Evolutionary conservation across 2,888 invertebrate species (phyloP), one percentile per base, ranked within the genome.

Genomic region (Lepidochitona cinerea): DNA sequence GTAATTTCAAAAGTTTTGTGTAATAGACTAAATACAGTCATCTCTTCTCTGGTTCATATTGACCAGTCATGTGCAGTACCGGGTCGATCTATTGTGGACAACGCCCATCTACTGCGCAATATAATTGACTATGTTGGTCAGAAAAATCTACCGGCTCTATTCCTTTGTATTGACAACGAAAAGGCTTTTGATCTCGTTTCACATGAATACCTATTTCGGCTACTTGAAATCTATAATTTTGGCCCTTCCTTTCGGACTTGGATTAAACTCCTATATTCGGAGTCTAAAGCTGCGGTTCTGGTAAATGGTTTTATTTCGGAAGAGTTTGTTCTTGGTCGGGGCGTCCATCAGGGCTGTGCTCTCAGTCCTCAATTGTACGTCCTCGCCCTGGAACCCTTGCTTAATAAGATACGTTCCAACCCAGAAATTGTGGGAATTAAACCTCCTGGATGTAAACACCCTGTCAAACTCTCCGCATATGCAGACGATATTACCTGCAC

Each of bases 231-330:
- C 1, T 59, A 23, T 26, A 29, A 9, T 59, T 7, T 59, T 29
- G 32, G 59, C 29, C 23, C 23, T 29, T 1, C 18, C 2, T 59
- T 59, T 14, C 12, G 23, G 23, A 23, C 26, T 14, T 59, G 59
- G 59, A 59, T 59, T 4, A 59, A 59, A 9, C 59, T 59, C 29
- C 29, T 59, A 32, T 59, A 59, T 29, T 70, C 12, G 14, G 37
- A 35, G 18, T 12, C 37, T 37, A 37, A 33, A 18, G 35, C 66
- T n/a, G n/a, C 35, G 14, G 66, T 66, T 14, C 37, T 37, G 23
- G 66, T 66, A n/a, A 66, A 66, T 35, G 66, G 66, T 36, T 66
- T 66, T 37, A 29, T 66, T n/a, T 37, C 37, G 32, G 5, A 26
- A 1, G 36, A 18, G 12, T 66, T 66, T 66, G n/a, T 37, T 37